Evolutionary conservation across 2,888 invertebrate genomes (phyloP), one percentile per base, ranked within the genome.

Genomic region (Parnassius smintheus): DNA sequence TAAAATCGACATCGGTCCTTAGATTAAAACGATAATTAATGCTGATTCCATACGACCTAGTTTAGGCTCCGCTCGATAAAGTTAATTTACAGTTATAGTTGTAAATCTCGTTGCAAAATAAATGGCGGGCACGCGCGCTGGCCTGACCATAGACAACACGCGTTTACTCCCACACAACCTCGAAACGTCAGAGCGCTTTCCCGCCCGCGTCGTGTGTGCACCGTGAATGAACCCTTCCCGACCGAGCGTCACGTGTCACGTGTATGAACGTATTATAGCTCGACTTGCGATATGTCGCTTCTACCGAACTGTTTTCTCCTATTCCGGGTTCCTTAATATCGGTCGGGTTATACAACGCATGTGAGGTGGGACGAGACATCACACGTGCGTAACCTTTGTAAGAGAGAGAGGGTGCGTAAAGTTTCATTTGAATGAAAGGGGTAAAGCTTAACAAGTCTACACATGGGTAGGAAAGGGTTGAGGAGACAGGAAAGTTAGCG

Each of bases 11-110:
- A 86, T 87, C 86, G 88, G 84, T 86, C 85, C 85, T 85, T 81
- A 90, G 90, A 91, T 91, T 90, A 88, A 82, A 88, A 83, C 86
- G 87, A 90, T 90, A 91, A 91, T 91, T 91, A 90, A 91, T 91
- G 90, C 88, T 91, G 91, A 91, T 90, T 91, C 89, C 91, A 91
- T 91, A 90, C 91, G 91, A 91, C 91, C 91, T 88, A 91, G 85
- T 85, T 91, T 86, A 83, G 82, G 85, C 81, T 81, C 81, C 81
- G 86, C 83, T 88, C 87, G 90, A 88, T 88, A 88, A 88, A 91
- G 84, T 88, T 89, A 90, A 90, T 90, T 89, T 89, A 91, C 91
- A 88, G 90, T 89, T 90, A 87, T 89, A 87, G 88, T 88, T 88
- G 86, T 89, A 90, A 89, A 88, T 90, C 88, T 88, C 83, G 88